phyloP scores from a whole-genome alignment of 2,797 vertebrate genomes.

The Rhabdomys pumilio region DNA sequence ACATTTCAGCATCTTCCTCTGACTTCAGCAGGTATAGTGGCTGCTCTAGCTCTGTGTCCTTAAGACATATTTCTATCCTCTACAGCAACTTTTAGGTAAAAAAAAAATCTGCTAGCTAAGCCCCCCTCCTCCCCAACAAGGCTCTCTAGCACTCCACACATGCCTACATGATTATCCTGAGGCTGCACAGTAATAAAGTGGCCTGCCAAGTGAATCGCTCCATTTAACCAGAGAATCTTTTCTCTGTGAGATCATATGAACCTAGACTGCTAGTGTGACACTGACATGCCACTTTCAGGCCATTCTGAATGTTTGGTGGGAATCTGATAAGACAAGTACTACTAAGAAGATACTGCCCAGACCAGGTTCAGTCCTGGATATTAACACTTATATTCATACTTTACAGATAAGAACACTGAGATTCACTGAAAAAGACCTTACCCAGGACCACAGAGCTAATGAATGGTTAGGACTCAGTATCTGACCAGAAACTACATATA shows the following conservation, averaged over 20 bases:
- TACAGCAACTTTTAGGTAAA: not conserved
- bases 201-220: not conserved
- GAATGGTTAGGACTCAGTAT: slow-evolving; percentile 28
- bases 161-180: not conserved
- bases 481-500: not conserved
- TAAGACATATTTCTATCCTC: not conserved
- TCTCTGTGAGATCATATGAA: not conserved
- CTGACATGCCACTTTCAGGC: not conserved
- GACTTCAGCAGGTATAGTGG: not conserved
- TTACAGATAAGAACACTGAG: slow-evolving; percentile 42
- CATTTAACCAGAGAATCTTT: not conserved
- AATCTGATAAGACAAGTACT: slow-evolving; percentile 21
- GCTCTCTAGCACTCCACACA: not conserved
- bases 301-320: not conserved
- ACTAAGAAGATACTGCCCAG: not conserved
- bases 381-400: slow-evolving; percentile 13
- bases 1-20: not conserved
- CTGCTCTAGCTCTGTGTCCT: not conserved
- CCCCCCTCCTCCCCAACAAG: not conserved
- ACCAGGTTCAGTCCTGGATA: not conserved
- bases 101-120: not conserved
- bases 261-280: not conserved
- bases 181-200: not conserved
- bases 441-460: slow-evolving; percentile 15
- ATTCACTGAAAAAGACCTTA: slow-evolving; percentile 42